A percentile compares a stretch with the other conserved stretches of the same genome.
Conservation (phyloP, 2,113 vertebrate species). For the Neotragus pygmaeus region DNA sequence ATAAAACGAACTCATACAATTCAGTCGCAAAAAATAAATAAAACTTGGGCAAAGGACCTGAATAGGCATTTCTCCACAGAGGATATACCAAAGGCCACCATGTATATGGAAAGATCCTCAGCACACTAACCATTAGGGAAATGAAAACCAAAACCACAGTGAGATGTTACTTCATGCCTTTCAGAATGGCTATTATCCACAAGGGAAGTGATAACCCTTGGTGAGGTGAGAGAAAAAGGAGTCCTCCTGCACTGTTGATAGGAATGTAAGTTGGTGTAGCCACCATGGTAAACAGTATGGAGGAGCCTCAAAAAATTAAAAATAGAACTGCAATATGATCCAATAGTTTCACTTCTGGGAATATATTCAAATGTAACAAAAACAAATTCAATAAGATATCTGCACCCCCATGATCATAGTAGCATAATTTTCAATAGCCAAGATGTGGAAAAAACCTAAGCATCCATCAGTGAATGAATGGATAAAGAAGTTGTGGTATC, state of each 20-base stretch:
- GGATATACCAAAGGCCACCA: neutral
- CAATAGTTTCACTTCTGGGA: neutral
- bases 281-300: accelerated
- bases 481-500: neutral
- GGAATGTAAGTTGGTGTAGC: too few relatives aligned
- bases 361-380: neutral
- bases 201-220: neutral
- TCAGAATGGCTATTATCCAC: neutral
- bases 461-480: too few relatives aligned
- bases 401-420: neutral
- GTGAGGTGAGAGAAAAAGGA: neutral
- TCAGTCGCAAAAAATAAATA: neutral
- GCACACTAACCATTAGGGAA: neutral
- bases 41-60: neutral
- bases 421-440: neutral
- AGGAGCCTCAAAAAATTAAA: neutral
- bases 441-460: neutral
- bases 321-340: too few relatives aligned
- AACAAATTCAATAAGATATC: neutral
- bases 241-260: too few relatives aligned
- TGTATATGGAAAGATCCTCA: neutral
- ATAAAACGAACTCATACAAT: neutral
- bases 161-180: neutral
- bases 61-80: neutral
- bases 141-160: neutral